These are phyloP conservation scores for Muntiacus muntjak DNA, from an alignment of 2,113 vertebrate species.

Conservation along the genomic window DNA sequence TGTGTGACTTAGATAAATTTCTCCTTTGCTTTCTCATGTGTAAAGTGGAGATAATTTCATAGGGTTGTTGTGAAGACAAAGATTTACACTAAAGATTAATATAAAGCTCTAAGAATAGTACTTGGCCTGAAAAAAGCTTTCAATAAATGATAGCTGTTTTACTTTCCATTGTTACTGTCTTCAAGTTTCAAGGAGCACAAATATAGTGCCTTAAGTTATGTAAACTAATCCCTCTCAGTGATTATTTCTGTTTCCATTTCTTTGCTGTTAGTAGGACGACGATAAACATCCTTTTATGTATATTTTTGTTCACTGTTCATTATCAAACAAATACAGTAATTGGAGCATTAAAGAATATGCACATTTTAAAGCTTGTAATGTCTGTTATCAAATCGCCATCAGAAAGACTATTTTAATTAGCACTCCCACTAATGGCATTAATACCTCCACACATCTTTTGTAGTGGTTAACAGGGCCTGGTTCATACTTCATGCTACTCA, in stretches of 20 bases:
- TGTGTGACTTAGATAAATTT: not conserved
- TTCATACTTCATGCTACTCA: not conserved
- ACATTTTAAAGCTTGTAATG: not conserved
- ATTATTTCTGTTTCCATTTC: not conserved
- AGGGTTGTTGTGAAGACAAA: not conserved
- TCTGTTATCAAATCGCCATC: not conserved
- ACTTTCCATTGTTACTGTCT: not conserved
- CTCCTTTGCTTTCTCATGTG: not conserved
- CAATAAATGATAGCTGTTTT: not conserved
- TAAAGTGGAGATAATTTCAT: not conserved
- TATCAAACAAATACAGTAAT: not conserved
- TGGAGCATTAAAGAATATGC: not conserved
- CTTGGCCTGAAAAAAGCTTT: not conserved
- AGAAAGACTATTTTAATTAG: not conserved
- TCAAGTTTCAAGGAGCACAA: not conserved
- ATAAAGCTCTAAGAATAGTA: not conserved
- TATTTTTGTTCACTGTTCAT: not conserved
- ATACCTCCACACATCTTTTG: not conserved
- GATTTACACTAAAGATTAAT: not conserved
- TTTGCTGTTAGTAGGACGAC: not conserved
- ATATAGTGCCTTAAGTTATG: not conserved
- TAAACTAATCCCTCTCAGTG: not conserved
- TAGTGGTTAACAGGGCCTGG: not conserved
- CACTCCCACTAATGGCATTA: no score
- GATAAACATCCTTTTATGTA: not conserved